Evolutionary conservation across 2,113 vertebrate species (phyloP), one percentile per base, ranked within the genome.

Genomic region (Hydropotes inermis): DNA sequence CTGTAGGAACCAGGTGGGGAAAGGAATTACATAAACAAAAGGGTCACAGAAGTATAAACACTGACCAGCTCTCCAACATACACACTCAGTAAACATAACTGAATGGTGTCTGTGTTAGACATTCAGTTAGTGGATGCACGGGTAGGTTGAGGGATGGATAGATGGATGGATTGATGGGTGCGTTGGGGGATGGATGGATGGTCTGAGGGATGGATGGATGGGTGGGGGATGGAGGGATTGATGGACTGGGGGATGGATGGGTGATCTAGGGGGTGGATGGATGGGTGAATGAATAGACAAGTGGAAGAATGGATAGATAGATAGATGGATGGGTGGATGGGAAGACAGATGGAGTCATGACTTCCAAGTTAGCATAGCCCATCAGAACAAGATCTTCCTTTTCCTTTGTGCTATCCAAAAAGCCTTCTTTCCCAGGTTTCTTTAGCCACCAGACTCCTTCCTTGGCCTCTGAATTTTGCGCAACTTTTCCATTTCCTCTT

Each of bases 391-490:
- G 52, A 88, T 33, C 89, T 91, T 92, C 28, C 83, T 79, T 81
- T 70, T 36, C 83, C 76, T 92, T 91, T 19, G 6, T 58, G 67
- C 89, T 27, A 92, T 84, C 82, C 79, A 54, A 67, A 95, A 95
- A 89, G 70, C 16, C 54, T 58, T 27, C n/a, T 92, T 94, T 58
- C 21, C 94, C 58, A 87, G 61, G 81, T 89, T 87, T 87, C 76
- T 47, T 89, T 79, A 70, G 78, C 82, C 94, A 84, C 23, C 50
- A 81, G 30, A 23, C 36, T 87, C 61, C 89, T 86, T 78, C 57
- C n/a, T 74, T n/a, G 36, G 33, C 61, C 36, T 89, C 89, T 93
- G 79, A 74, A 94, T 96, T 87, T 70, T 76, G 45, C 95, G 57
- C 57, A 81, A 58, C 58, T 79, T 91, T 85, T 95, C 89, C 84